Evolutionary conservation across 2,888 invertebrate species (phyloP), one percentile per base, ranked within the genome.

Genomic region (Cheilosia pagana): DNA sequence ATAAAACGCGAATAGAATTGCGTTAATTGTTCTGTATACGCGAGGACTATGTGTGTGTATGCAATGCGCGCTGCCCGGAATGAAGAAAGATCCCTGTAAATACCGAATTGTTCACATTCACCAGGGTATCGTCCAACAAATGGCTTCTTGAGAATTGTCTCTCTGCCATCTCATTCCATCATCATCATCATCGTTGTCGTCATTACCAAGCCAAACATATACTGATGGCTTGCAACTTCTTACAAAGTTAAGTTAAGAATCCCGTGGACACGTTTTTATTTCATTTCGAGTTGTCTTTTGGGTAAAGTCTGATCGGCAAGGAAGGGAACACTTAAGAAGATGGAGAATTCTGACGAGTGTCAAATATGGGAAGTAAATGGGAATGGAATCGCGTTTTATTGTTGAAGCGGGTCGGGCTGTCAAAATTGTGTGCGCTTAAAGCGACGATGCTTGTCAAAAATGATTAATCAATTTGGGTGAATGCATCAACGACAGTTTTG

Each of bases 1-100:
- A 85, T 85, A 85, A 75, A 70, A 85, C 71, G 81, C 76, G 81
- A 85, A 81, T 60, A 71, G 71, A 85, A 85, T 76, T 81, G 85
- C 67, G 85, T 81, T 85, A 85, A 85, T 85, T 85, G 85, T 70
- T 71, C 71, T 65, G 71, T 62, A 57, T 43, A 43, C 31, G 60
- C 57, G 62, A 70, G 57, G 31, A 23, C 8, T 70, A 21, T 35
- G 45, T 19, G 68, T 59, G 52, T 43, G n/a, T 31, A n/a, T 28
- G 35, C 31, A 35, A 35, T 1, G 7, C 25, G 7, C 25, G 53
- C 16, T 19, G 19, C 59, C 48, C 14, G 57, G 53, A 63, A 52
- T 21, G n/a, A 19, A 50, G 53, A 63, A 52, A 28, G n/a, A 19
- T 41, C 41, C 16, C 16, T 19, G 3, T n/a, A 25, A 65, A 57